Evolutionary conservation across 2,797 vertebrate genomes (phyloP).

Genomic region (Limosa lapponica): DNA sequence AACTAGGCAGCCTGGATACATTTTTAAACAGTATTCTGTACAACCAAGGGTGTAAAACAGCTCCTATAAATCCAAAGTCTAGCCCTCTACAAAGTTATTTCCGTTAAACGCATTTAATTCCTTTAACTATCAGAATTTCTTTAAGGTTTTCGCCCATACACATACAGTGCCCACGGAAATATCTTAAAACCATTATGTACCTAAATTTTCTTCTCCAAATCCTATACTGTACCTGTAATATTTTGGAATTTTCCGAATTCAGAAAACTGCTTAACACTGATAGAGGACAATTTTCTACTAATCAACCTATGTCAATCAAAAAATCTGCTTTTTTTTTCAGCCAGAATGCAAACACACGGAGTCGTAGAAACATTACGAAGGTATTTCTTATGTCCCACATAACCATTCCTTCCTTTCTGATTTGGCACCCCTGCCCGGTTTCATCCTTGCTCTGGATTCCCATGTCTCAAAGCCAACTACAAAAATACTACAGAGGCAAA

Average conservation of each 20-base stretch:
- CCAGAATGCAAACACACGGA: neutral
- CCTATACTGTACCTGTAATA: neutral
- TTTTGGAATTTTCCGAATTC: neutral
- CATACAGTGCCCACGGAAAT: neutral
- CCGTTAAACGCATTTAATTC: neutral
- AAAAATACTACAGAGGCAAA: slow-evolving; percentile 45
- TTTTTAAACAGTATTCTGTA: neutral
- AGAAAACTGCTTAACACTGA: neutral
- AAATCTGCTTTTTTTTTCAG: neutral
- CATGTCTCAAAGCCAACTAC: neutral
- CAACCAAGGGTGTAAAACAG: neutral
- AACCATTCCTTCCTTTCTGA: neutral
- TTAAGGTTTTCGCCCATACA: neutral
- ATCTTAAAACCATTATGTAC: neutral
- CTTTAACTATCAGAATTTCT: neutral
- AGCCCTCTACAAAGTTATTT: neutral
- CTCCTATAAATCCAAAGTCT: neutral
- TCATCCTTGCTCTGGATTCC: neutral
- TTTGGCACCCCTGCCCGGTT: neutral
- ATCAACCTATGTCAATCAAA: neutral
- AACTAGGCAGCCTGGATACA: neutral
- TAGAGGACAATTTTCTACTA: neutral
- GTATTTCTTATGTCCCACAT: neutral
- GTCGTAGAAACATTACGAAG: neutral
- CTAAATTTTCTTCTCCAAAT: neutral